Evolutionary conservation across 2,888 invertebrate species (phyloP).

Genomic region (Gasteruption jaculator): DNA sequence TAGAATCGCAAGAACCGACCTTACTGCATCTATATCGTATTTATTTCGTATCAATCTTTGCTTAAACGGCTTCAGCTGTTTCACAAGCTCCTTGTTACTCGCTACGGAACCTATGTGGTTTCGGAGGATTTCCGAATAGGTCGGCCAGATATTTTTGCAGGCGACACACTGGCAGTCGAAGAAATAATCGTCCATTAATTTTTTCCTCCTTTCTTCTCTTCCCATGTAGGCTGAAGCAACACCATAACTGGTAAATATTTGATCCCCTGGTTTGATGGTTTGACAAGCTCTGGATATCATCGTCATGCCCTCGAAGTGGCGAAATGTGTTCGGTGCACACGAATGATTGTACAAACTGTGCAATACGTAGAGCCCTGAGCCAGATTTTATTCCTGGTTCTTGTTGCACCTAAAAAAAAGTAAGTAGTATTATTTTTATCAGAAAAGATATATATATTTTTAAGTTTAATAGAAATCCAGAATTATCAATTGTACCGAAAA

Average conservation of each 20-base stretch:
- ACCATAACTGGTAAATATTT: conserved; percentile 46
- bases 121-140: conserved; percentile 37
- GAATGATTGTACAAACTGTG: conserved; percentile 48
- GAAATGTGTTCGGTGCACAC: conserved; percentile 45
- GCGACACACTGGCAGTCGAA: conserved; percentile 44
- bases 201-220: conserved; percentile 34
- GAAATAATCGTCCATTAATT: conserved; percentile 44
- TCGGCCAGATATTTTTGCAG: conserved; percentile 43
- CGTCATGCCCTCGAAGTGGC: conserved; percentile 44
- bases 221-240: conserved; percentile 43
- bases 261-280: conserved; percentile 42
- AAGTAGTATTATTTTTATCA: conserved; percentile 1
- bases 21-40: conserved; percentile 47
- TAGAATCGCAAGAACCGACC: conserved; percentile 37
- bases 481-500: conserved; percentile 37
- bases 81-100: conserved; percentile 37
- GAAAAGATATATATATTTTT: conserved; percentile 2
- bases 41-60: conserved; percentile 38
- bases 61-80: conserved; percentile 40
- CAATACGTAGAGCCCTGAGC: conserved; percentile 44
- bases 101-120: conserved; percentile 42
- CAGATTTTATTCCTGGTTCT: conserved; percentile 42
- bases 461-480: neutral
- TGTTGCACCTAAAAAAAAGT: conserved; percentile 39
- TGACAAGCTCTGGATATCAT: conserved; percentile 46